Conservation (phyloP, 2,888 invertebrate species). For the Cylindroiulus punctatus region DNA sequence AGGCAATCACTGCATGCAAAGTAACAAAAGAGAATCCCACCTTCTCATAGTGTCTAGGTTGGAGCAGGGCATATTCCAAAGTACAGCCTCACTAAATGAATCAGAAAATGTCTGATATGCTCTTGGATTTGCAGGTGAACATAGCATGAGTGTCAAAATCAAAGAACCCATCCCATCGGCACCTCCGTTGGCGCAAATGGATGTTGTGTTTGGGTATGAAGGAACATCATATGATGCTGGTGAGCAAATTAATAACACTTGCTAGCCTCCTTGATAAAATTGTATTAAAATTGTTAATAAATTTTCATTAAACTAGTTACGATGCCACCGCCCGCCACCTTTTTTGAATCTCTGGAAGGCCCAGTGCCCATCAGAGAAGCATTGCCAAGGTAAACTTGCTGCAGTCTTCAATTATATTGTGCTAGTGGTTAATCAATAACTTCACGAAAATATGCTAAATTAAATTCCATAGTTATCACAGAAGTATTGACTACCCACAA, state of each 20-base stretch:
- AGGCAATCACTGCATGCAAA: too few species aligned
- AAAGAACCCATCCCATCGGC: slow-evolving; percentile 52
- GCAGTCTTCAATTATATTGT: not conserved
- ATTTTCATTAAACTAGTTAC: slow-evolving; percentile 54
- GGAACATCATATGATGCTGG: slow-evolving; percentile 67
- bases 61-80: too few species aligned
- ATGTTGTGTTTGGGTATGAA: slow-evolving; percentile 67
- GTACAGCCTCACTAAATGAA: too few species aligned
- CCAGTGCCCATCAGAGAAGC: slow-evolving; percentile 55
- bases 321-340: slow-evolving; percentile 55
- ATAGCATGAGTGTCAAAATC: slow-evolving; percentile 54
- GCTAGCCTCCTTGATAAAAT: not conserved
- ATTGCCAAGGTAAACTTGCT: slow-evolving; percentile 51
- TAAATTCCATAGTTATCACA: too few species aligned
- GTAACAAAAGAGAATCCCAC: too few species aligned
- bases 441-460: too few species aligned
- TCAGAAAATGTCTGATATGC: not conserved
- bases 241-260: slow-evolving; percentile 59
- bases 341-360: slow-evolving; percentile 54
- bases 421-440: not conserved
- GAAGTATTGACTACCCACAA: too few species aligned
- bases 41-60: too few species aligned
- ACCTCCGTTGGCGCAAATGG: slow-evolving; percentile 68
- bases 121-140: slow-evolving; percentile 36
- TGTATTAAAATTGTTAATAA: not conserved